Base-by-base conservation (phyloP, 2,113 vertebrate genomes). In the Gobiocypris rarus region DNA sequence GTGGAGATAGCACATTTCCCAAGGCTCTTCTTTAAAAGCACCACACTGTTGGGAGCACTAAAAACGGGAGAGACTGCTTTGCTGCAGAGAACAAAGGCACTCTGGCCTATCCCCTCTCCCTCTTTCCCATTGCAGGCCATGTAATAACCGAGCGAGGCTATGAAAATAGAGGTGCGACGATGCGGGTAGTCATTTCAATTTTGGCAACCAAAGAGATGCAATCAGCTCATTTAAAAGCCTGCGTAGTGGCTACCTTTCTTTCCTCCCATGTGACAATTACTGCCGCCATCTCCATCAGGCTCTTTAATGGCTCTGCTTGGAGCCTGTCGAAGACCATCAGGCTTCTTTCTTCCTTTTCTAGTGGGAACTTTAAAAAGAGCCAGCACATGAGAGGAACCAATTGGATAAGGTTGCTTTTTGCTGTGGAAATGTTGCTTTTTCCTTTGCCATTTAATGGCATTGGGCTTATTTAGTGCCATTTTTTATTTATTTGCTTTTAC, bases 1-100 rank as follows among this genome's bases (percentile, higher is more conserved):
- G 73, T 80, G 90, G 26, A 91, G 93, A 94, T 92, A 91, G 89
- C 83, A 89, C 86, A 76, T 91, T 86, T 92, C 93, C 91, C 90
- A 76, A 81, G 87, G 88, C 58, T 71, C 84, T 48, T 86, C 87
- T 89, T 90, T 90, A 82, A 91, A 90, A 92, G 50, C 19, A 2
- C 80, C 73, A 77, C 70, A 79, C 89, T 90, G 71, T 54, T 52
- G 45, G 81, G 73, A 75, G 58, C 24, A 11, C 70, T 77, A 31
- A 24, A 56, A 85, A 83, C 54, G 11, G 65, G 41, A 79, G 26
- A 78, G 71, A 85, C 65, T 77, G 74, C 11, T 41, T 38, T 82
- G 65, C 56, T n/a, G 41, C 9, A 26, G 73, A 84, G 85, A 84
- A 88, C 78, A 86, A 88, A 88, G 78, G 52, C 43, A 41, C 77